Percentiles rank a stretch among this genome's conserved stretches.
phyloP scores from a whole-genome alignment of 2,113 vertebrate species.

The Mionectes macconnelli region DNA sequence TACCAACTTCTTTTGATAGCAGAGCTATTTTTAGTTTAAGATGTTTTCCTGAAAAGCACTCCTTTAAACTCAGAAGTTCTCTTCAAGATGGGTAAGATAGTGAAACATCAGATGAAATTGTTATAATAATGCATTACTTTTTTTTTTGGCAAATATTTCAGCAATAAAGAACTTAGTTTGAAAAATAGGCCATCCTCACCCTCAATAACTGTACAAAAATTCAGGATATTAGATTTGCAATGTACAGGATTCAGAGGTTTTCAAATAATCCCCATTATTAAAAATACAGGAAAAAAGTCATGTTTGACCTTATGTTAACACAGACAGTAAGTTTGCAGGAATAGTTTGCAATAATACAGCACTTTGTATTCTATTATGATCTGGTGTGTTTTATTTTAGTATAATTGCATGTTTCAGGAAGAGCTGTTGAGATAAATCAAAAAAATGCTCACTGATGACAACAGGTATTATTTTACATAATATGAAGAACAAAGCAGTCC shows the following conservation, averaged over 20 bases:
- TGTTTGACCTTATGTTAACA: background rate
- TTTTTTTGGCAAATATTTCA: background rate
- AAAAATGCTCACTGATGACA: background rate
- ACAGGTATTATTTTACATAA: background rate
- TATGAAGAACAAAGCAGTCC: background rate
- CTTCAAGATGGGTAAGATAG: background rate
- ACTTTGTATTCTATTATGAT: background rate
- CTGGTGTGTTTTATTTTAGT: background rate
- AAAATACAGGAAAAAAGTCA: background rate
- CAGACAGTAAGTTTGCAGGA: background rate
- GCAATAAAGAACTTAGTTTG: background rate
- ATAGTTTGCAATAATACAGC: background rate
- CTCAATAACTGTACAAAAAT: background rate
- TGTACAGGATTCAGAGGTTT: background rate
- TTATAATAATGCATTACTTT: background rate
- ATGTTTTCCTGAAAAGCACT: background rate
- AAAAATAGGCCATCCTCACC: background rate
- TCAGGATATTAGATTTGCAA: background rate
- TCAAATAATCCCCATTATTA: background rate
- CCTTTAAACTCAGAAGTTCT: background rate
- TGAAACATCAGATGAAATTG: background rate
- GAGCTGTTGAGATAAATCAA: background rate
- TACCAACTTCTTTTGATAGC: background rate
- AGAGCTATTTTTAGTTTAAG: background rate
- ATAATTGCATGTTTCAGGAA: background rate